Conservation (phyloP, 2,797 vertebrate genomes). For the Furcifer pardalis region DNA sequence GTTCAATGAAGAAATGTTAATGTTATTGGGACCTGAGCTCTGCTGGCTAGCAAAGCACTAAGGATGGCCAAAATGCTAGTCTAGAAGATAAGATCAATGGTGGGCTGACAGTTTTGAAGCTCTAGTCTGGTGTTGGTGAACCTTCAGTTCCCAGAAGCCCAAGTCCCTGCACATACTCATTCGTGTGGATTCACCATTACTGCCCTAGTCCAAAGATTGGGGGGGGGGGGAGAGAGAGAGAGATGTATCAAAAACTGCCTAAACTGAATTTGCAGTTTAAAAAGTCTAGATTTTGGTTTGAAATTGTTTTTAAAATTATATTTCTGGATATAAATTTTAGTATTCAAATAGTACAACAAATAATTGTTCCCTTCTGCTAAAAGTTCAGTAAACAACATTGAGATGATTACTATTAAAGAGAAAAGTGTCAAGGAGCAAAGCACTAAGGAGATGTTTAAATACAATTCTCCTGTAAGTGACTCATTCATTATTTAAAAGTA, state of each 20-base stretch:
- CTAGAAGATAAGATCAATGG: no score
- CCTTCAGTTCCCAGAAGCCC: no score
- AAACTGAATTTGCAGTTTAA: background rate
- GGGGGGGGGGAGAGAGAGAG: no score
- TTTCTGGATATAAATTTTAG: background rate
- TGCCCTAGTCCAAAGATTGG: background rate
- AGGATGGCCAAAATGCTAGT: no score
- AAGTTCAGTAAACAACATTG: constrained; percentile 1
- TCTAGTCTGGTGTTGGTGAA: no score
- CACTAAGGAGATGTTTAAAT: background rate
- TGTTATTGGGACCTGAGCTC: no score
- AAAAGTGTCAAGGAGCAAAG: constrained; percentile 23
- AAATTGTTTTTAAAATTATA: background rate
- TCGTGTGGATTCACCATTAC: no score
- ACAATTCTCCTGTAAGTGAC: background rate
- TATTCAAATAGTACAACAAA: background rate
- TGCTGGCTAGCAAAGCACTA: no score
- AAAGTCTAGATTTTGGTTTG: background rate
- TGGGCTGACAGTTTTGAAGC: no score
- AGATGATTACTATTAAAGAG: constrained; percentile 13
- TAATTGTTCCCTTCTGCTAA: background rate
- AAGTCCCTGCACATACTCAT: no score
- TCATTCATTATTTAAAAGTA: constrained; percentile 2
- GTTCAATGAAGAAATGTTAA: no score
- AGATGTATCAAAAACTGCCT: background rate